A percentile compares a stretch with the other conserved stretches of the same genome.
Evolutionary conservation across 2,113 vertebrate genomes (phyloP).

Genomic region (Catharus bicknelli): DNA sequence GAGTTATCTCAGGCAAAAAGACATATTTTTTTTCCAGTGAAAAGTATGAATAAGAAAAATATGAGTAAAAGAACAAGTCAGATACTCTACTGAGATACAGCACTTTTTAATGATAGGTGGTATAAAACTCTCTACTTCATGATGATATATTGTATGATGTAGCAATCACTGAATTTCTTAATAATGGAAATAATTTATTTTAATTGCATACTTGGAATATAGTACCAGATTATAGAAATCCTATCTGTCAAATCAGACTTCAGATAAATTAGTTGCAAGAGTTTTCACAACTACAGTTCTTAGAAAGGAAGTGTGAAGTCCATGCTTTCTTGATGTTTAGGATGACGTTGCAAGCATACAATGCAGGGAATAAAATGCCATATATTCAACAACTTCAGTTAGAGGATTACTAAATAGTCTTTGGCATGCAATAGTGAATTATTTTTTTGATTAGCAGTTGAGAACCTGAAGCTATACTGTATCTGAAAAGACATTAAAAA

Average conservation of each 20-base stretch:
- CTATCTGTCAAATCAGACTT: not conserved
- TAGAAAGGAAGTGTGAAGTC: not conserved
- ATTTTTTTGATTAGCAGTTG: not conserved
- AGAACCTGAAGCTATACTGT: not conserved
- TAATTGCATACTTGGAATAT: not conserved
- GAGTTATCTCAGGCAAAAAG: not conserved
- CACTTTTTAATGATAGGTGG: not conserved
- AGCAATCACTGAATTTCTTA: not conserved
- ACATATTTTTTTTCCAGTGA: not conserved
- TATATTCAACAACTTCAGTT: not conserved
- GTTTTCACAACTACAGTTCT: not conserved
- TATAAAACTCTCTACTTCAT: not conserved
- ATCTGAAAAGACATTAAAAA: not conserved
- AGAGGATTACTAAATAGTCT: not conserved
- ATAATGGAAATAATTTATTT: slow-evolving; percentile 12
- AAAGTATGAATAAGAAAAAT: not conserved
- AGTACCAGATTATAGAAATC: not conserved
- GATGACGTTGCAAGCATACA: not conserved
- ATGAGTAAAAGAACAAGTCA: not conserved
- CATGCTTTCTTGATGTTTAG: not conserved
- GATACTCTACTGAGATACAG: not conserved
- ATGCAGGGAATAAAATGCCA: not conserved
- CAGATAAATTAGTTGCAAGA: not conserved
- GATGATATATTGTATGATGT: not conserved
- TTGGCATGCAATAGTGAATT: not conserved